Conservation (phyloP, 2,113 vertebrate genomes). For the Theropithecus gelada region DNA sequence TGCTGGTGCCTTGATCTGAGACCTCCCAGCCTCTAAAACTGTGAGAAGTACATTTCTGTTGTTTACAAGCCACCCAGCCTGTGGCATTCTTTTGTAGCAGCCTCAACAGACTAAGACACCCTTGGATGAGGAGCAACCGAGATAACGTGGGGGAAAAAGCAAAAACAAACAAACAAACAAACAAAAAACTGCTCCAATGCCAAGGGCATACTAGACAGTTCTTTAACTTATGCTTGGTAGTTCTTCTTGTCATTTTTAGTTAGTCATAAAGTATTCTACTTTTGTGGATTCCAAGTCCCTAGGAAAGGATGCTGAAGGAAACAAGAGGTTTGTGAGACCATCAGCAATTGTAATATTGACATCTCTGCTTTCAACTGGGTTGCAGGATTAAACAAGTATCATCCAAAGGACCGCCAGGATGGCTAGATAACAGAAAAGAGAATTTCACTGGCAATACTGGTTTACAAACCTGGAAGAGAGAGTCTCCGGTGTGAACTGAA, state of each 20-base stretch:
- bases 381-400: background rate
- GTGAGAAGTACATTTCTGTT: background rate
- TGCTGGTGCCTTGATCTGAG: background rate
- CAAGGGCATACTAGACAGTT: background rate
- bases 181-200: background rate
- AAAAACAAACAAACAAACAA: background rate
- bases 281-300: background rate
- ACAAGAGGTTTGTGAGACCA: background rate
- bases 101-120: background rate
- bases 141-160: no score
- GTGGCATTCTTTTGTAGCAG: background rate
- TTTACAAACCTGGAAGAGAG: no score
- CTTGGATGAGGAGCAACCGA: background rate
- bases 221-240: background rate
- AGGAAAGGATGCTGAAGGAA: background rate
- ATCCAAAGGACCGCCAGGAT: no score
- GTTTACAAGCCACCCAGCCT: background rate
- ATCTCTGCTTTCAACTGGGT: background rate
- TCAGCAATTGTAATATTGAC: background rate
- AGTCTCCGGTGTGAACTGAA: no score
- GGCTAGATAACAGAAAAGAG: no score
- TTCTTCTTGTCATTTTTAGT: background rate
- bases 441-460: no score
- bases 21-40: background rate
- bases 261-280: background rate